These are phyloP conservation scores for Toxostoma redivivum DNA, from an alignment of 2,113 vertebrate species.

Conservation along the genomic window DNA sequence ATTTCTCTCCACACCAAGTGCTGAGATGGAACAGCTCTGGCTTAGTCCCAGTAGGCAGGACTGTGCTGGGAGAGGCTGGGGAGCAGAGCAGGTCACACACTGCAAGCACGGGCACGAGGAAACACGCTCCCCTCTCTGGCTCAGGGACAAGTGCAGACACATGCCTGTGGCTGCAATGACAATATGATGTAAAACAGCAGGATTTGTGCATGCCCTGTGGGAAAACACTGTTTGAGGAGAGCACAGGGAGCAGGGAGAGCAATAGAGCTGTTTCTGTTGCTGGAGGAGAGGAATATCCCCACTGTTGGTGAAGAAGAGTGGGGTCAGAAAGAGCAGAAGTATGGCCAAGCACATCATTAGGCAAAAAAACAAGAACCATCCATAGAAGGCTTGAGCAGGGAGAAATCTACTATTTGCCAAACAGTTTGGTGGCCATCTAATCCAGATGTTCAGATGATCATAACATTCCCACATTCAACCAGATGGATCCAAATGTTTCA, in stretches of 20 bases:
- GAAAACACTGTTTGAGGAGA: neutral
- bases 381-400: neutral
- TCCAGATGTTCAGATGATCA: neutral
- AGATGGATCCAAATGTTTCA: constrained; percentile 20
- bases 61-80: neutral
- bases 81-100: neutral
- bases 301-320: neutral
- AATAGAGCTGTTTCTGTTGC: fast-evolving
- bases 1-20: fast-evolving
- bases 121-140: neutral
- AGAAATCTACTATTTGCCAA: neutral
- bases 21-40: fast-evolving
- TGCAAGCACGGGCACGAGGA: neutral
- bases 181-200: neutral
- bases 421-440: neutral
- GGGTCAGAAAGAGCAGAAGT: neutral
- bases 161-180: neutral
- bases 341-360: neutral
- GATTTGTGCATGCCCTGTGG: neutral
- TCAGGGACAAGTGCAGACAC: neutral
- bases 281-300: neutral
- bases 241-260: neutral
- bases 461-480: neutral
- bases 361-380: neutral
- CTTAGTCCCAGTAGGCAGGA: neutral